Conservation (phyloP, 2,797 vertebrate genomes). For the Rhabdomys pumilio region DNA sequence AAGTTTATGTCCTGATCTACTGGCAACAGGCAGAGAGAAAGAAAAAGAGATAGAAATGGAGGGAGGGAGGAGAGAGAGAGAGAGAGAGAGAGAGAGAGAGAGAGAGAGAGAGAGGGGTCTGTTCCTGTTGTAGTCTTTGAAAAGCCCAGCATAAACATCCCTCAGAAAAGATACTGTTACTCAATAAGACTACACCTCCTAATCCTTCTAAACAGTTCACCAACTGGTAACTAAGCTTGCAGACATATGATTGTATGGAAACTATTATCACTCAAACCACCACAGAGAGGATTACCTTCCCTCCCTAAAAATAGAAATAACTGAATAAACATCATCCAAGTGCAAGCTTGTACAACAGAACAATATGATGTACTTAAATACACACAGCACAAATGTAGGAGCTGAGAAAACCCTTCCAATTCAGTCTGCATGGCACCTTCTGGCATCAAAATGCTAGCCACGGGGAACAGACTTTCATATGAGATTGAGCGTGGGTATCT, state of each 20-base stretch:
- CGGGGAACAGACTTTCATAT: neutral
- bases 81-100: too few species aligned
- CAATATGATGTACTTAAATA: neutral
- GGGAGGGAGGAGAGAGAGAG: neutral
- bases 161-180: neutral
- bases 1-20: neutral
- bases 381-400: fast-evolving
- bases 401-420: neutral
- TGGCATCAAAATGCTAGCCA: neutral
- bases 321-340: neutral
- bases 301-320: neutral
- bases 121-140: neutral
- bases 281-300: too few species aligned
- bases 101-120: neutral
- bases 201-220: neutral
- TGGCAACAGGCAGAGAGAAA: neutral
- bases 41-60: neutral
- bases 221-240: neutral
- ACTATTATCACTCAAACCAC: neutral
- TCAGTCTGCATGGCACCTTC: neutral
- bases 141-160: neutral
- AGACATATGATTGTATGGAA: neutral
- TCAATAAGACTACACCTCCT: neutral
- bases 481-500: neutral
- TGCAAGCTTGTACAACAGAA: neutral